Evolutionary conservation across 1,140 invertebrate species (phyloP), one percentile per base, ranked within the genome.

Genomic region (Epicauta chinensis): DNA sequence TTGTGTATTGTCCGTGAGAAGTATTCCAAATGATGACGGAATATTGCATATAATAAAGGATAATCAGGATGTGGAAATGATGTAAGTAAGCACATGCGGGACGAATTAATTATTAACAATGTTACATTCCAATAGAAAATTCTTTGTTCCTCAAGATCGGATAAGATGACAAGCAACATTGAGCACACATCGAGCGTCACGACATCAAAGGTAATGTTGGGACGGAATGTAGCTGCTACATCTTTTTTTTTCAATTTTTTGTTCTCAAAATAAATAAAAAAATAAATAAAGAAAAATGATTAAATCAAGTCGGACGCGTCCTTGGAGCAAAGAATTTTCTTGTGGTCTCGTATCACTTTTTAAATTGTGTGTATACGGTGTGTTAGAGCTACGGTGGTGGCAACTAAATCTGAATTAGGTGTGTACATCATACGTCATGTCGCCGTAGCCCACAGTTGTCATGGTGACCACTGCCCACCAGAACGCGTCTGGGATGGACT

Each of bases 401-500:
- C 68, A 73, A 73, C 74, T 76, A 80, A 78, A 78, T 75, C 75
- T 79, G 76, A 80, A 77, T 79, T 75, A 80, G 79, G 78, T 80
- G 78, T 80, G 76, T 79, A 81, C 76, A 84, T 84, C 88, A 87
- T 91, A 91, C 89, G 89, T 93, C 94, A 98, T 98, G 81, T 99
- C 97, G 81, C 97, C 97, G 85, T 99, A 99, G 78, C 96, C 96
- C 76, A 98, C 95, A 77, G 95, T 98, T 76, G 94, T 91, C 95
- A 98, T 98, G 75, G 95, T 98, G 75, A 98, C 95, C 73, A 98
- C 93, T 72, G 90, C 91, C 93, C 94, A 98, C 96, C 95, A 98
- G 83, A 98, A 98, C 73, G 93, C 91, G 78, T 89, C 88, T 71
- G 89, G 91, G 81, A 98, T 98, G 76, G 92, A 96, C 82, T 95